A percentile compares a stretch with the other conserved stretches of the same genome.
Evolutionary conservation across 1,140 invertebrate species (phyloP).

Genomic region (Batillaria attramentaria): DNA sequence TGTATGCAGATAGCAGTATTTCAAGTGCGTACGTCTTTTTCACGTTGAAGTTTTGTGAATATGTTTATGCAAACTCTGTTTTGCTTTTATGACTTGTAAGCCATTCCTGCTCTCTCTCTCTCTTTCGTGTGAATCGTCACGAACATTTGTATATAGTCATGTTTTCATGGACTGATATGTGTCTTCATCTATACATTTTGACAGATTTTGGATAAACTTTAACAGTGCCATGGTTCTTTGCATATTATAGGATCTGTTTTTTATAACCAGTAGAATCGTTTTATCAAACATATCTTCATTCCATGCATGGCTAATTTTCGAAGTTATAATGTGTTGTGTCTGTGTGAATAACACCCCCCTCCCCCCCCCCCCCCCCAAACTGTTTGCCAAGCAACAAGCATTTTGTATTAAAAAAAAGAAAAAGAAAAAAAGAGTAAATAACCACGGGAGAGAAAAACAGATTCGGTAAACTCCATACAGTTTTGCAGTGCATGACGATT

Average conservation of each 20-base stretch:
- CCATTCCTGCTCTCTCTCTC: neutral
- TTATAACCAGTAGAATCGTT: no score
- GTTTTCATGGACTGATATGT: neutral
- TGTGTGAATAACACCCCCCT: neutral
- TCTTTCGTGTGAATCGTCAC: no score
- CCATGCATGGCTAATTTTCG: neutral
- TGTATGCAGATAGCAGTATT: no score
- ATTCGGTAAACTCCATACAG: neutral
- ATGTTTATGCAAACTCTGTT: neutral
- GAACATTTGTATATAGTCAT: conserved; percentile 5
- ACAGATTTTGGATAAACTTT: neutral
- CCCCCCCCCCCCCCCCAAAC: neutral
- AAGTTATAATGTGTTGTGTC: neutral
- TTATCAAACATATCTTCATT: conserved; percentile 19
- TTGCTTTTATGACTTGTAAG: neutral
- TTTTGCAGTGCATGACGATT: conserved; percentile 15
- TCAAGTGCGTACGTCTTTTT: no score
- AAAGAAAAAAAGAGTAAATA: no score
- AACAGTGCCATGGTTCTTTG: neutral
- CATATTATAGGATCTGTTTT: neutral
- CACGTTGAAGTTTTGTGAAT: neutral
- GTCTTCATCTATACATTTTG: neutral
- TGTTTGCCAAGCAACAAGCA: conserved; percentile 14
- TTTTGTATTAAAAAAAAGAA: no score
- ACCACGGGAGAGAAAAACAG: neutral